These are phyloP conservation scores for Dasypolia templi DNA, from an alignment of 2,888 invertebrate genomes.

Conservation along the genomic window DNA sequence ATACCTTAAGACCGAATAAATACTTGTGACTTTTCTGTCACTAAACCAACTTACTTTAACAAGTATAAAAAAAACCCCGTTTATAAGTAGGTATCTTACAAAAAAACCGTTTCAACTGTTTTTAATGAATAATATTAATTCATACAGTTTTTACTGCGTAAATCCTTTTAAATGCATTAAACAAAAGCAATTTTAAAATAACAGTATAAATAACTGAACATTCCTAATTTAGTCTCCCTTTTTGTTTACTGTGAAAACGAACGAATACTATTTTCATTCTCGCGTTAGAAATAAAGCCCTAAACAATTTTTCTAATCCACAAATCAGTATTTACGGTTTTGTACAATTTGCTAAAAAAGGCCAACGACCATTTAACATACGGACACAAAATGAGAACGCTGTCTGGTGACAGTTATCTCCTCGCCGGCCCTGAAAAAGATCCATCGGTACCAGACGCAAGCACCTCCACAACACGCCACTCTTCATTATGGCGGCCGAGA, in stretches of 20 bases:
- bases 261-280: not conserved
- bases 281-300: not conserved
- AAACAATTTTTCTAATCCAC: not conserved
- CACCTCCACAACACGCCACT: constrained; percentile 53
- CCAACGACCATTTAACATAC: constrained; percentile 6
- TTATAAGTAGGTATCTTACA: not conserved
- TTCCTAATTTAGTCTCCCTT: not conserved
- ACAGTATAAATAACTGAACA: not conserved
- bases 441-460: constrained; percentile 25
- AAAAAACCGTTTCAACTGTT: constrained; percentile 1
- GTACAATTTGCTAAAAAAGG: not conserved
- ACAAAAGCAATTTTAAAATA: constrained; percentile 1
- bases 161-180: not conserved
- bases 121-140: constrained; percentile 1
- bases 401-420: constrained; percentile 40
- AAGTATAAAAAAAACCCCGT: not conserved
- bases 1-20: not conserved
- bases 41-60: not conserved
- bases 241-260: not conserved
- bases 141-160: not conserved
- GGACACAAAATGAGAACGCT: constrained; percentile 5
- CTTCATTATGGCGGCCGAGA: constrained; percentile 58
- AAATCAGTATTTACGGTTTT: not conserved
- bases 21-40: not conserved
- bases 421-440: constrained; percentile 35